These are phyloP conservation scores for Eubasilissa regina DNA, from an alignment of 1,140 invertebrate species.

Conservation along the genomic window DNA sequence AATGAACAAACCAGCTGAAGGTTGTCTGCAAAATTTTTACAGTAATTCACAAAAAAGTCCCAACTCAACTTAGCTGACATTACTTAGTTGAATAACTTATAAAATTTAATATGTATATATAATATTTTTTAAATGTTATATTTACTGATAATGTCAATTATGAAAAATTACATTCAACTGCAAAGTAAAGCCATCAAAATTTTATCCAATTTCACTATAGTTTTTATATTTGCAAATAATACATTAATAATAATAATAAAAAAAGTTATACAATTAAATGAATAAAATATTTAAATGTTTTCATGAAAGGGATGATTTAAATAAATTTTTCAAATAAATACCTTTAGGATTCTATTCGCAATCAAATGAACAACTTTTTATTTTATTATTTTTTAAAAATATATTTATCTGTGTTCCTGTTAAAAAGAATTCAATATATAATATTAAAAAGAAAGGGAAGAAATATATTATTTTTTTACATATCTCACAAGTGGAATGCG, in stretches of 20 bases:
- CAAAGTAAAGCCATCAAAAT: not conserved
- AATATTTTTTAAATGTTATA: slow-evolving; percentile 5
- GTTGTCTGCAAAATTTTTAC: slow-evolving; percentile 60
- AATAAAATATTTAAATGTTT: too few species aligned
- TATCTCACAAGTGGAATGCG: too few species aligned
- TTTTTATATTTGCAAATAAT: not conserved
- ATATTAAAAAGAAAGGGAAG: too few species aligned
- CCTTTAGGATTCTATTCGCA: slow-evolving; percentile 19
- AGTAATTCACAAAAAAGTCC: slow-evolving; percentile 58
- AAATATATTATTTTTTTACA: too few species aligned
- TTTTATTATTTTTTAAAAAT: slow-evolving; percentile 4
- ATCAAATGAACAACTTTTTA: slow-evolving; percentile 6
- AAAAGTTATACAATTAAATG: too few species aligned
- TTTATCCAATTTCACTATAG: slow-evolving; percentile 7
- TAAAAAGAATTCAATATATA: too few species aligned
- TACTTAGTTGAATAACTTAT: slow-evolving; percentile 15
- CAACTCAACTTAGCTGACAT: slow-evolving; percentile 59
- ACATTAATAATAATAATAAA: not conserved
- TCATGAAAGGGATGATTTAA: not conserved
- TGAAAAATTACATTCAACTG: slow-evolving; percentile 6
- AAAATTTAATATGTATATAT: slow-evolving; percentile 28
- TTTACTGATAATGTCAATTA: not conserved
- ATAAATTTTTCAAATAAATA: slow-evolving; percentile 24
- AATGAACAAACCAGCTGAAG: slow-evolving; percentile 58
- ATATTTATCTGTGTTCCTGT: not conserved